These are phyloP conservation scores for Pteropus alecto DNA, from an alignment of 2,113 vertebrate species.

Conservation along the genomic window DNA sequence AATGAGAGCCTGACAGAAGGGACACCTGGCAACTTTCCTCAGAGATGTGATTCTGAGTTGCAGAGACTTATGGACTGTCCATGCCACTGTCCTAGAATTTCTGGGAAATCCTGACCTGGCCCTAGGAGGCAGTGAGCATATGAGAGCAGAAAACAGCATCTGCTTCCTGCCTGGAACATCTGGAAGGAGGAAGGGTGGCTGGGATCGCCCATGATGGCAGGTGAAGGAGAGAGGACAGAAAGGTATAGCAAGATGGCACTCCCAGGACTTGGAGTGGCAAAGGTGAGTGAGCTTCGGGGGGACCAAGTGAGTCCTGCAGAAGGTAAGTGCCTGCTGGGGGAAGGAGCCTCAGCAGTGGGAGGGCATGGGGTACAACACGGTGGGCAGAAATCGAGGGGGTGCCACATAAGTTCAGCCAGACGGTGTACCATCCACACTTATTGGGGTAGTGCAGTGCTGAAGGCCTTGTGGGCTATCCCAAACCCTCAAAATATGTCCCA, in stretches of 20 bases:
- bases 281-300: background rate
- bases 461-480: background rate
- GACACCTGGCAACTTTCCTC: background rate
- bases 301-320: background rate
- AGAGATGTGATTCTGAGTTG: background rate
- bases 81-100: background rate
- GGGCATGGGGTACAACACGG: background rate
- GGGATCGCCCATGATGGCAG: background rate
- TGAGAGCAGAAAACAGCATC: background rate
- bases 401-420: background rate
- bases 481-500: background rate
- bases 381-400: background rate
- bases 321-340: background rate
- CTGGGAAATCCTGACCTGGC: background rate
- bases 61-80: background rate
- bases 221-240: background rate
- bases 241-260: background rate
- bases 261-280: background rate
- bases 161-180: background rate
- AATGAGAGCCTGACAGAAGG: background rate
- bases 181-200: background rate
- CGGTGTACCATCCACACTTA: background rate
- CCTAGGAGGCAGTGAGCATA: background rate
- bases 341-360: background rate
- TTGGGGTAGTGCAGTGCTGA: background rate